Base-by-base conservation (phyloP, 2,113 vertebrate species). In the Semnornis frantzii region DNA sequence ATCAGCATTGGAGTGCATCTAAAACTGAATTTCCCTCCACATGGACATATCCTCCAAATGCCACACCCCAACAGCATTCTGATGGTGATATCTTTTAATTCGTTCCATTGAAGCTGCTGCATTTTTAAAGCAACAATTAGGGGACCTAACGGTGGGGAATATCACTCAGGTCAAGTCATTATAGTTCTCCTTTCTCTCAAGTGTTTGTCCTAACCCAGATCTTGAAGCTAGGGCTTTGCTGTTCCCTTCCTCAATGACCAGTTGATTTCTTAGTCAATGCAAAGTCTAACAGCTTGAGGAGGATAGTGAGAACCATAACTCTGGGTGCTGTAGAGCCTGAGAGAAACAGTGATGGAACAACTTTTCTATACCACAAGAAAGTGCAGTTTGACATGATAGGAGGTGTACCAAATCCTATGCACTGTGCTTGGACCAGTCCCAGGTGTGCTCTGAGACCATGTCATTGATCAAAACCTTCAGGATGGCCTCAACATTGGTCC, bases 1-100 rank as follows among this genome's bases (percentile, higher is more conserved):
- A 0, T 10, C 16, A 11, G 5, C 27, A 39, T 14, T 28, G 21
- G 23, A 54, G 5, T 39, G 8, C 13, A 28, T 0, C 0, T n/a
- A 55, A 74, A 87, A 31, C 14, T 2, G 3, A 57, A 37, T 79
- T 79, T 75, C 48, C 28, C 28, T 78, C 31, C 31, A 66, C 16
- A 33, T 5, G 66, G n/a, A 23, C 28, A 75, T 64, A 69, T 78
- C 64, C 21, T 82, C 12, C 50, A 58, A 42, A 57, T 57, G 37
- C 10, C 48, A 76, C 55, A 60, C 6, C 7, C 11, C 31, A 60
- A 18, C 0, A 10, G 8, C 16, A 12, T 87, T 81, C 62, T 60
- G 52, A 55, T 23, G 34, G 20, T 8, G 6, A 52, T 75, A 2
- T 46, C 46, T 65, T 68, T 24, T 44, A 74, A 63, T 27, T 87